phyloP scores from a whole-genome alignment of 2,797 vertebrate genomes.

The Carapus acus region DNA sequence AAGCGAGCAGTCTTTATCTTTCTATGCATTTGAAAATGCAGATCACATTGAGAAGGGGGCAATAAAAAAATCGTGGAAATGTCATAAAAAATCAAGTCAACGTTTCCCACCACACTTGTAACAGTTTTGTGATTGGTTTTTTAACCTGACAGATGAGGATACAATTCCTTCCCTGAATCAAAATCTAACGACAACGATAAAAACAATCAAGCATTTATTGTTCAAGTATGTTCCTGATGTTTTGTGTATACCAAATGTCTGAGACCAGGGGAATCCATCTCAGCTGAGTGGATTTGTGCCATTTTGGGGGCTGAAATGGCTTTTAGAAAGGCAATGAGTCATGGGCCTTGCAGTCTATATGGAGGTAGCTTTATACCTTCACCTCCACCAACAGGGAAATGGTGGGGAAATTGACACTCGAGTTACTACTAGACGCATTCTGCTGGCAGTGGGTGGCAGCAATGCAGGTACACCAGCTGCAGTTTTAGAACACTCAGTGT shows the following conservation, averaged over 20 bases:
- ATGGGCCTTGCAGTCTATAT: conserved; percentile 18
- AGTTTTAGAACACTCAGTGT: conserved; percentile 27
- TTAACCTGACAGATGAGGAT: too few species aligned
- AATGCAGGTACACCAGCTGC: conserved; percentile 28
- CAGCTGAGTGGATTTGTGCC: conserved; percentile 1
- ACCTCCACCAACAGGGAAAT: conserved; percentile 24
- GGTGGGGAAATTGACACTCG: conserved; percentile 41
- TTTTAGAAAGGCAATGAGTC: conserved; percentile 25
- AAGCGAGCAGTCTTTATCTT: conserved; percentile 14
- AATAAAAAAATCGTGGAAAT: too few species aligned
- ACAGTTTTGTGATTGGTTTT: too few species aligned
- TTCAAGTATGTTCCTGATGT: too few species aligned
- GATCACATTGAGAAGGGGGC: not conserved
- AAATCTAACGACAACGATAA: too few species aligned
- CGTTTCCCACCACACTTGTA: too few species aligned
- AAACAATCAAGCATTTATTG: too few species aligned
- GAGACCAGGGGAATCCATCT: conserved; percentile 7
- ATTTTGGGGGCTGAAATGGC: conserved; percentile 10
- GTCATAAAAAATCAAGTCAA: too few species aligned
- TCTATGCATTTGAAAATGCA: conserved; percentile 7
- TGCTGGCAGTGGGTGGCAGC: conserved; percentile 21
- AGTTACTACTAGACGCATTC: conserved; percentile 11
- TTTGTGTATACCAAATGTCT: too few species aligned
- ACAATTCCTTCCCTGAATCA: too few species aligned
- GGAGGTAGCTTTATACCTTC: conserved; percentile 28